Evolutionary conservation across 2,113 vertebrate species (phyloP).

Genomic region (Plecotus auritus): DNA sequence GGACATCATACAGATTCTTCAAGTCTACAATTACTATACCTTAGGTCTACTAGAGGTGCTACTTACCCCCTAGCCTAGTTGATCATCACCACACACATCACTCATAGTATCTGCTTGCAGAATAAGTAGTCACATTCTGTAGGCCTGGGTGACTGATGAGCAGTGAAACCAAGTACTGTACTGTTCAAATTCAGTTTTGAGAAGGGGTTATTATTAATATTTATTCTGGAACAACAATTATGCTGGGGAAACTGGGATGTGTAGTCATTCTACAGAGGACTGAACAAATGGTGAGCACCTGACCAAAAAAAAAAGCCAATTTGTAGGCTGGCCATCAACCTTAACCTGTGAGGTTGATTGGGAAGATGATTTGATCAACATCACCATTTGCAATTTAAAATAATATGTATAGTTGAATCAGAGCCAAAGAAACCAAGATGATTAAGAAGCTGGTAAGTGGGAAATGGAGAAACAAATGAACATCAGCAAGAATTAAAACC

Average conservation of each 20-base stretch:
- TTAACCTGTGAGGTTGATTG: neutral
- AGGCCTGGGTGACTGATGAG: neutral
- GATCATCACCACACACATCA: neutral
- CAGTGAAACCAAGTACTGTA: neutral
- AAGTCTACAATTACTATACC: neutral
- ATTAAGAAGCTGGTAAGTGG: neutral
- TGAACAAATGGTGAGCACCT: neutral
- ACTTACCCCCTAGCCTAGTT: neutral
- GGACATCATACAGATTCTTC: neutral
- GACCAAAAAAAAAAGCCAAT: neutral
- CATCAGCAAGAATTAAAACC: neutral
- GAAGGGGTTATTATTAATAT: neutral
- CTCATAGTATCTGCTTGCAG: neutral
- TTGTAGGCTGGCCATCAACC: neutral
- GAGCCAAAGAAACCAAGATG: neutral
- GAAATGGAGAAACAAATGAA: neutral
- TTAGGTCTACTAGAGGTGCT: neutral
- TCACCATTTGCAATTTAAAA: neutral
- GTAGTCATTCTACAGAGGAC: neutral
- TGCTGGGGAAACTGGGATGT: neutral
- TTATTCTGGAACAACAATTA: neutral
- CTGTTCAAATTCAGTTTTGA: neutral
- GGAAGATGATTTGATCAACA: neutral
- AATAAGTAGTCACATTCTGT: neutral
- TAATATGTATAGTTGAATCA: neutral